Percentiles rank a stretch among this genome's conserved stretches.
These are phyloP conservation scores for Leucoma salicis DNA, from an alignment of 2,888 invertebrate genomes.

Conservation along the genomic window DNA sequence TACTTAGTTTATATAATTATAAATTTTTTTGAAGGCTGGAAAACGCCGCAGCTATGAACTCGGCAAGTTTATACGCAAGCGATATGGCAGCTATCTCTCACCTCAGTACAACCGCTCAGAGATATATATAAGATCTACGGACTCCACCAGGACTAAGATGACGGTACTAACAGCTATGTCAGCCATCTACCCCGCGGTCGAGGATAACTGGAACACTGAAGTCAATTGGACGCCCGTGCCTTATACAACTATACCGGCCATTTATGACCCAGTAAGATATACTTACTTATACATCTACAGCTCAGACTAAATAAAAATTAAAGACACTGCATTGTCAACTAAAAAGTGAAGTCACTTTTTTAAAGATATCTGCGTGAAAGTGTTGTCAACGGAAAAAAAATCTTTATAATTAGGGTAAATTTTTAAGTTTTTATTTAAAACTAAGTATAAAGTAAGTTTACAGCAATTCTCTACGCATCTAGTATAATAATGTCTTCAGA, in stretches of 20 bases:
- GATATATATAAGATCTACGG: constrained; percentile 53
- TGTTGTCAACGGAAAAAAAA: too few relatives aligned
- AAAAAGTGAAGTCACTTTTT: too few relatives aligned
- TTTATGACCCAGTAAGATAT: constrained; percentile 52
- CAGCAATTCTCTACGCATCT: too few relatives aligned
- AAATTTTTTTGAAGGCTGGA: constrained; percentile 33
- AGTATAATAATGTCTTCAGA: too few relatives aligned
- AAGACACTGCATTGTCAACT: too few relatives aligned
- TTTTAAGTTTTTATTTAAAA: too few relatives aligned
- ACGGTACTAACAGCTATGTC: constrained; percentile 27
- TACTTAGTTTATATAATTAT: too few relatives aligned
- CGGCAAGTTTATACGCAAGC: constrained; percentile 38
- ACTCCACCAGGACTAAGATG: constrained; percentile 53
- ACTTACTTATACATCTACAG: too few relatives aligned
- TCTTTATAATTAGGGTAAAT: too few relatives aligned
- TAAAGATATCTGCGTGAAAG: too few relatives aligned
- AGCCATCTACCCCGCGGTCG: constrained; percentile 1
- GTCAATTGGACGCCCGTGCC: constrained; percentile 47
- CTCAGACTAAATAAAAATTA: too few relatives aligned
- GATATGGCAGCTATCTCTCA: constrained; percentile 43
- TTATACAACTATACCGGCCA: constrained; percentile 43
- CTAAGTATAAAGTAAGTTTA: too few relatives aligned
- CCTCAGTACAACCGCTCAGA: constrained; percentile 46
- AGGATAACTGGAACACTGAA: constrained; percentile 1
- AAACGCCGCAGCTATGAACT: constrained; percentile 35